Evolutionary conservation across 2,888 invertebrate species (phyloP).

Genomic region (Drosophila percnosoma): DNA sequence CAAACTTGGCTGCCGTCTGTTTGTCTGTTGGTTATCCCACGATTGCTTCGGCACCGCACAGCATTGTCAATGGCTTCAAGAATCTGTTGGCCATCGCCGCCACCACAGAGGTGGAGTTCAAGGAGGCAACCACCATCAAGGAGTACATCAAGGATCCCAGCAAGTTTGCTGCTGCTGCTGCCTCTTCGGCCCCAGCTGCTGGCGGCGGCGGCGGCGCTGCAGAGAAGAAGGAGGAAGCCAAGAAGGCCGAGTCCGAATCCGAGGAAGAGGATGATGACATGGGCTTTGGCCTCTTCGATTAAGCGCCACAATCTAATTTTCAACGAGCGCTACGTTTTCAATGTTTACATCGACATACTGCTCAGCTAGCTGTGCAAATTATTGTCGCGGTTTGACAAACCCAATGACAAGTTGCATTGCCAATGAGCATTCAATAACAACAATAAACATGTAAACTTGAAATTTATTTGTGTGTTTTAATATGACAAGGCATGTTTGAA

Average conservation of each 20-base stretch:
- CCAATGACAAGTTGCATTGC: slow-evolving; percentile 83
- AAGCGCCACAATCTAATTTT: slow-evolving; percentile 81
- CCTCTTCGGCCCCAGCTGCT: slow-evolving; percentile 87
- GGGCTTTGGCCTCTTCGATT: slow-evolving; percentile 98
- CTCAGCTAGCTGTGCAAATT: slow-evolving; percentile 68
- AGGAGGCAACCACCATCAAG: slow-evolving; percentile 96
- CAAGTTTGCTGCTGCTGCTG: slow-evolving; percentile 92
- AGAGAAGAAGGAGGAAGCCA: slow-evolving; percentile 90
- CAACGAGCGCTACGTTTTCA: slow-evolving; percentile 32
- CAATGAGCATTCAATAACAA: slow-evolving; percentile 22
- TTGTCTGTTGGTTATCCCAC: slow-evolving; percentile 98
- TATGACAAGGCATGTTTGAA: neutral
- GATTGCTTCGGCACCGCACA: slow-evolving; percentile 98
- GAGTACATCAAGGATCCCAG: slow-evolving; percentile 98
- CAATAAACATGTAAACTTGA: slow-evolving; percentile 64
- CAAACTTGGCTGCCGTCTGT: slow-evolving; percentile 96
- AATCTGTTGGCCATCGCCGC: slow-evolving; percentile 98
- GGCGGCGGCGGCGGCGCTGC: slow-evolving; percentile 88
- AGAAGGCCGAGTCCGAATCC: slow-evolving; percentile 91
- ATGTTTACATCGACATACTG: slow-evolving; percentile 49
- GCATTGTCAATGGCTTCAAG: slow-evolving; percentile 98
- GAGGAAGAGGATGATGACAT: slow-evolving; percentile 96
- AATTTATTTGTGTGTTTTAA: neutral
- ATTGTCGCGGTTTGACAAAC: slow-evolving; percentile 84
- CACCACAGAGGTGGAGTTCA: slow-evolving; percentile 97